Evolutionary conservation across 2,888 invertebrate genomes (phyloP), one percentile per base, ranked within the genome.

Genomic region (Spisula subtruncata): DNA sequence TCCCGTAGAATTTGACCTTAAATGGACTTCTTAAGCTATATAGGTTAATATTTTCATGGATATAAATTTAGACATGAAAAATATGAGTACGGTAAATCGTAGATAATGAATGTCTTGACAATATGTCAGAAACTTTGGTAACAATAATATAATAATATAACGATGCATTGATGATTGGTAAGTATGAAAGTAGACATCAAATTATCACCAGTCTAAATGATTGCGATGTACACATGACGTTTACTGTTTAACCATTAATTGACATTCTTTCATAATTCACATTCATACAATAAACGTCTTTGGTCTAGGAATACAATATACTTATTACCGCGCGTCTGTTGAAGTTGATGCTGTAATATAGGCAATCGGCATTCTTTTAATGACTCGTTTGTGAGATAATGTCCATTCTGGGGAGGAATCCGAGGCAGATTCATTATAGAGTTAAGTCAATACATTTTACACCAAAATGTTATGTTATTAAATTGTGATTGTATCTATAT

Each of bases 371-470:
- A 66, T 25, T n/a, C 10, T 25, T 25, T 25, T 66, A 66, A 66
- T n/a, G 60, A 10, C 25, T 25, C 25, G 25, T 25, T 66, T 25
- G 60, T 66, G 25, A 5, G 60, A 66, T 66, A 66, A 66, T 66
- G 60, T n/a, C 60, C 60, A 51, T 66, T 25, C 60, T n/a, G 25
- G 25, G 60, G 60, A 10, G 60, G 60, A 25, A 66, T 66, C n/a
- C n/a, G 20, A 66, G 60, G 25, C 60, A 25, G 25, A 66, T 66
- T 66, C 25, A 66, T 66, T 66, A 66, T 10, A 8, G 60, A 66
- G n/a, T 66, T 66, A 66, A 66, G n/a, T 66, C 60, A 66, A 66
- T 66, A 25, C 25, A 0, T n/a, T 66, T 66, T 66, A 66, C 60
- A 25, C 6, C 25, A 25, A 4, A 66, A 25, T 25, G 60, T 66